Evolutionary conservation across 2,797 vertebrate genomes (phyloP), one percentile per base, ranked within the genome.

Genomic region (Argentina silus): DNA sequence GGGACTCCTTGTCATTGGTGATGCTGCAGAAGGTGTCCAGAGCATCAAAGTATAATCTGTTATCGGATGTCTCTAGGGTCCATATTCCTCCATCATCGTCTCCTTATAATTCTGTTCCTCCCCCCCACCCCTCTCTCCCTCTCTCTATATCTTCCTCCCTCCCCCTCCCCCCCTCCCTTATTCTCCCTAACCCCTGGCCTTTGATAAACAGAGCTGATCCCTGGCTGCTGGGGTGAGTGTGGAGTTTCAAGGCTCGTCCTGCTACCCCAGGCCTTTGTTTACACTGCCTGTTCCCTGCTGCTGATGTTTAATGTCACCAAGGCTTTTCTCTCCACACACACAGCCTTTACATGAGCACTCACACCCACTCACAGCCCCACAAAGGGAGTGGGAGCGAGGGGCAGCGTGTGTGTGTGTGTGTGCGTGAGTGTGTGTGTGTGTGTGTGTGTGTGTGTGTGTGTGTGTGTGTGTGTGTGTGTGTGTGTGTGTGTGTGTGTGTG

Each of bases 161-260:
- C n/a, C 66, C 14, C 60, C 14, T 9, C 3, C 7, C 12, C 60
- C 14, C 48, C 69, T 48, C 44, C 10, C 57, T 2, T 10, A 17
- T 47, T 57, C 19, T 47, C 1, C 72, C 60, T 86, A 77, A 86
- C 80, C 82, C 71, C 73, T 55, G 84, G 77, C 83, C 88, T 85
- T 66, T 80, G 85, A 88, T 89, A 93, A 94, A 93, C 91, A 93
- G 69, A 77, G 80, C 84, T 93, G 92, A 93, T 93, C 90, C 91
- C 81, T 87, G 86, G 88, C 86, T 90, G 89, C 86, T 87, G 83
- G 84, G 17, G 88, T 78, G 82, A 91, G 89, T 81, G 86, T 78
- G 87, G 86, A 84, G 78, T 90, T 87, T 89, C 85, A 90, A 88
- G 84, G 82, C 77, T 81, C 79, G 80, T 81, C 85, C 86, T 89